Conservation (phyloP, 2,113 vertebrate genomes). For the Hippolais icterina region DNA sequence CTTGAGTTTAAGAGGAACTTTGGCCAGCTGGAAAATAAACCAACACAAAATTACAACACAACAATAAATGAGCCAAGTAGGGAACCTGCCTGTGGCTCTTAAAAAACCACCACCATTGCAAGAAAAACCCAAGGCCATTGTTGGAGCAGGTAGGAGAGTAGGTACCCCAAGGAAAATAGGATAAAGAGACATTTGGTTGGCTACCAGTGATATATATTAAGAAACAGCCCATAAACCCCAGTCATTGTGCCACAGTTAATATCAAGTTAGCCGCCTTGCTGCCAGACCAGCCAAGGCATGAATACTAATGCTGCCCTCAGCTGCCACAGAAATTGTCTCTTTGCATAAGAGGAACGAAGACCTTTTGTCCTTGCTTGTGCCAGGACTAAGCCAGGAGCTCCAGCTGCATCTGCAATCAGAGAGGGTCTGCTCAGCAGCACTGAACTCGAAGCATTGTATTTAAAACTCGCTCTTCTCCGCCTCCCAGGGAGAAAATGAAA, state of each 20-base stretch:
- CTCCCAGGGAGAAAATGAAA: not conserved
- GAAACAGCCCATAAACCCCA: not conserved
- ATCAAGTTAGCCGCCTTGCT: not conserved
- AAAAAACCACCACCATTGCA: not conserved
- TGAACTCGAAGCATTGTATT: not conserved
- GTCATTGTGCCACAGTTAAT: not conserved
- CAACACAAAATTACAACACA: not conserved
- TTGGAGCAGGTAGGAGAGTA: not conserved
- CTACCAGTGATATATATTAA: not conserved
- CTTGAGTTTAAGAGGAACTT: constrained; percentile 5
- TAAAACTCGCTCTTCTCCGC: not conserved
- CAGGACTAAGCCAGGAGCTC: constrained; percentile 7
- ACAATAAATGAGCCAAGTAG: not conserved
- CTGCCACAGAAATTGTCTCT: constrained; percentile 31
- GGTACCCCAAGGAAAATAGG: not conserved
- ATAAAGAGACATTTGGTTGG: not conserved
- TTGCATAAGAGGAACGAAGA: not conserved
- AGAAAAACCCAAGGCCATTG: not conserved
- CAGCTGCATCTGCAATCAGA: constrained; percentile 16
- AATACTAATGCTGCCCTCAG: constrained; percentile 45
- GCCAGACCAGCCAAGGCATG: constrained; percentile 23
- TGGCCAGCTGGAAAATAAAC: constrained; percentile 2
- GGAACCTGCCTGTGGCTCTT: not conserved
- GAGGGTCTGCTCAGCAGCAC: not conserved
- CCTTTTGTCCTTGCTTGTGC: constrained; percentile 24